Base-by-base conservation (phyloP, 2,113 vertebrate genomes). In the Sceloporus undulatus region DNA sequence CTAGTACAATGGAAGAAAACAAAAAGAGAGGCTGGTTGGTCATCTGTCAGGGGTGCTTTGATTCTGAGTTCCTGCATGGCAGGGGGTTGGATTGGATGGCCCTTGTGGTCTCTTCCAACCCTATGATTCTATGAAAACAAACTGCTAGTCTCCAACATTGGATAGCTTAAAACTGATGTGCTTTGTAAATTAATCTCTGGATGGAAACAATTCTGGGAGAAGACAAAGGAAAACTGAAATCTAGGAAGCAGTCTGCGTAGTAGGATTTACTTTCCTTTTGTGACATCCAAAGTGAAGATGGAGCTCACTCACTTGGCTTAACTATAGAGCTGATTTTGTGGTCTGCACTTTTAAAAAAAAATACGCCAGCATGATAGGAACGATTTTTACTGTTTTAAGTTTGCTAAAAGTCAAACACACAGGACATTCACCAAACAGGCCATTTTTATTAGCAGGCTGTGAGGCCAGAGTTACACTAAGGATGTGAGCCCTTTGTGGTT, bases 401-500 rank as follows among this genome's bases (percentile, higher is more conserved):
- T 54, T 79, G 29, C 2, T 79, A n/a, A n/a, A 29, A 79, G 77
- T 4, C 75, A 34, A 23, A 11, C 34, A 11, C 34, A 68, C 66
- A 19, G 23, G n/a, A 52, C 5, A 18, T 34, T 34, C 34, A 34
- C 13, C 65, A 11, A 68, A 70, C 29, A 34, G 42, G 62, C 25
- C 29, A 48, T 79, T 70, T n/a, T 70, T 52, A 79, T 25, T 10
- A 79, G n/a, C 42, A 52, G 56, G 0, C 18, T 14, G 13, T 65
- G 54, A 34, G 3, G 0, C 19, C 48, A 27, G 29, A 11, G 25
- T 29, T 10, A 27, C 27, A 5, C 29, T 4, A 0, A 11, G 0
- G n/a, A 79, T 84, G 89, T 85, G 48, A 81, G 21, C 23, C 73
- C 0, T 59, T 85, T 81, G 90, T 83, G 88, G 92, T 70, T 92